Evolutionary conservation across 2,888 invertebrate genomes (phyloP), one percentile per base, ranked within the genome.

Genomic region (Drosophila suboccidentalis): DNA sequence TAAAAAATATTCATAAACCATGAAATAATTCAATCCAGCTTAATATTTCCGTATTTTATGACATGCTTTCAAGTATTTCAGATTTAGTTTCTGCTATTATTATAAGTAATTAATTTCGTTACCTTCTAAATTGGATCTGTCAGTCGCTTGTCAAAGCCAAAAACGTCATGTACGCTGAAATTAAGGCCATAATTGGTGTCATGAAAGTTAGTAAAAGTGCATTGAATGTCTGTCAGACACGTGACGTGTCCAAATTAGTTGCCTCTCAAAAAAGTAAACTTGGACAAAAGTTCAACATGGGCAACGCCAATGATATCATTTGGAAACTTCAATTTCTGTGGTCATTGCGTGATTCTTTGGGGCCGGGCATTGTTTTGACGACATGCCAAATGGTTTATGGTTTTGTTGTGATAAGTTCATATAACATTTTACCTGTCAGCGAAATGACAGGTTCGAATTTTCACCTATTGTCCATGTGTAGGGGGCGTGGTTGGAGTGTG

Each of bases 131-230:
- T 19, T 34, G 6, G 15, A 41, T 19, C 32, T 46, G 58, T 34
- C 51, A 53, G 39, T 38, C 49, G 60, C 55, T 44, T 72, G 76
- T 60, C 74, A 62, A 32, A 62, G 29, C 47, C 57, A 43, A 34
- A 70, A 60, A 41, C 47, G 49, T 50, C 62, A 46, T 41, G n/a
- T 61, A 15, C 38, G 26, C 29, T 51, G 55, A 63, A 55, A 50
- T 47, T 67, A 41, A 60, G 60, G 62, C 43, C 58, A 81, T 87
- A 88, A 87, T 87, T 89, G 85, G 80, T 81, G 87, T 78, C 85
- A 87, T 78, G 79, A 83, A 84, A 89, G 87, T 89, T 87, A 85
- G 89, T 89, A 85, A 81, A 79, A 69, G 62, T 69, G 58, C 71
- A 83, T 72, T 75, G 78, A 71, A 73, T 76, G 84, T 53, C 85